Percentiles rank a stretch among this genome's conserved stretches.
Conservation (phyloP, 2,888 invertebrate species). For the Agonum fuliginosum region DNA sequence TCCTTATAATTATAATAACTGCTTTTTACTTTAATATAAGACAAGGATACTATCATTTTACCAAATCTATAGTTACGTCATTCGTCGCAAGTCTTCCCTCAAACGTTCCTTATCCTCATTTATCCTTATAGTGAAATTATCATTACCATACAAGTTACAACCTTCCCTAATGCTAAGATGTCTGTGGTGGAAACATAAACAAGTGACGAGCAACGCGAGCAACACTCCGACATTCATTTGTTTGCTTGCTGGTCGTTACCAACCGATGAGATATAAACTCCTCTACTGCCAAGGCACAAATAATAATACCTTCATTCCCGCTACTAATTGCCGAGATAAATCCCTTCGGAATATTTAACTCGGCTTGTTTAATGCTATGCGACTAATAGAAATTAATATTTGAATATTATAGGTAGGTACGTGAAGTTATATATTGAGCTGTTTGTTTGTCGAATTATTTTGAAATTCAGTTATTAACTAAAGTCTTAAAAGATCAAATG, state of each 20-base stretch:
- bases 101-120: neutral
- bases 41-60: neutral
- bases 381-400: constrained; percentile 5
- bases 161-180: too few relatives aligned
- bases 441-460: constrained; percentile 9
- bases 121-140: neutral
- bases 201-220: too few relatives aligned
- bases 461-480: neutral
- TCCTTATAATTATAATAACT: too few relatives aligned
- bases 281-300: neutral
- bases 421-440: neutral
- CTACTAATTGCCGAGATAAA: neutral
- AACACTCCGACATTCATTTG: neutral
- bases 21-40: too few relatives aligned
- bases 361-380: neutral
- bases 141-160: neutral
- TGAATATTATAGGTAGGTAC: constrained; percentile 6
- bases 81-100: neutral
- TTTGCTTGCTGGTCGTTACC: constrained; percentile 19
- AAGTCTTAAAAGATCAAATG: neutral
- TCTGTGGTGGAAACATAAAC: constrained; percentile 2
- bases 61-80: neutral
- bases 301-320: constrained; percentile 12
- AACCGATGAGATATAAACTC: constrained; percentile 11
- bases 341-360: constrained; percentile 12